A percentile compares a stretch with the other conserved stretches of the same genome.
Conservation (phyloP, 2,113 vertebrate genomes). For the Neopipo cinnamomea region DNA sequence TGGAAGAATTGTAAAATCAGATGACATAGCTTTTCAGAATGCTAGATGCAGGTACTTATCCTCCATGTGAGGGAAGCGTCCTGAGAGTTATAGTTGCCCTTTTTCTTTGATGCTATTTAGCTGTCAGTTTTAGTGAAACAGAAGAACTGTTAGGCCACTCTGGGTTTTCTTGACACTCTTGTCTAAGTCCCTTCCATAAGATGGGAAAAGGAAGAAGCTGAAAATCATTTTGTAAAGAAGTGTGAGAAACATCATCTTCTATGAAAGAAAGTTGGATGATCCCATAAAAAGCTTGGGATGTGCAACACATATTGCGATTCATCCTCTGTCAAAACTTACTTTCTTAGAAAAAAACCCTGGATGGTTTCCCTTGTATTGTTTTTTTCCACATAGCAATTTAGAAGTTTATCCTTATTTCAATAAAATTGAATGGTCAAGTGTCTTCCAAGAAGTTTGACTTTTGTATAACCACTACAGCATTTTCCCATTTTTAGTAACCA, state of each 20-base stretch:
- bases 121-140: not conserved
- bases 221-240: not conserved
- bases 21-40: not conserved
- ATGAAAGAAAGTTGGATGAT: not conserved
- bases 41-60: not conserved
- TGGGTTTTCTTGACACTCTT: not conserved
- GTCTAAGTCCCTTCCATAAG: not conserved
- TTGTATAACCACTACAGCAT: accelerated
- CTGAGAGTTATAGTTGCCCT: not conserved
- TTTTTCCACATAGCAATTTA: not conserved
- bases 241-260: not conserved
- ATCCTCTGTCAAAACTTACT: not conserved
- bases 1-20: not conserved
- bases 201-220: not conserved
- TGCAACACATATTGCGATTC: not conserved
- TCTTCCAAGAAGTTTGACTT: not conserved
- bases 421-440: not conserved
- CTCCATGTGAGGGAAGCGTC: not conserved
- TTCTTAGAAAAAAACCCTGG: not conserved
- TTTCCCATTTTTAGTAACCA: not conserved
- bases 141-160: not conserved
- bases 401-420: not conserved
- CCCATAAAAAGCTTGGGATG: not conserved
- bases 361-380: not conserved
- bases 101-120: not conserved